Evolutionary conservation across 2,113 vertebrate genomes (phyloP), one percentile per base, ranked within the genome.

Genomic region (Mandrillus leucophaeus): DNA sequence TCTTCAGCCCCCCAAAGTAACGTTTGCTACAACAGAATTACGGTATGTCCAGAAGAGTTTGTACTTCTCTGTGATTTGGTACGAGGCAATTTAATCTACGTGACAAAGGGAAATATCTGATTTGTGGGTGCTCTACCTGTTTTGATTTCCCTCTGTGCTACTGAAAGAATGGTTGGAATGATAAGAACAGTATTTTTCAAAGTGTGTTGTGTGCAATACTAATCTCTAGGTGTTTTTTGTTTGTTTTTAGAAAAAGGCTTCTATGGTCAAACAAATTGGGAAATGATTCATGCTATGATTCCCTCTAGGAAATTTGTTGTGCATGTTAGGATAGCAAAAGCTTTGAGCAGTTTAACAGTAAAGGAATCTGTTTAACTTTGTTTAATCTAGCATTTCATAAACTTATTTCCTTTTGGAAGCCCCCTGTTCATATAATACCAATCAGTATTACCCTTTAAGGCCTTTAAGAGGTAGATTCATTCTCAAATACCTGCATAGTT

Each of bases 391-490:
- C 3, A 82, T 92, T 92, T 85, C 17, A 83, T 86, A 76, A 92
- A 50, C 14, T 22, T 81, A 80, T 4, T 95, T 90, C 8, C 23
- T 84, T 95, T 93, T 79, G 4, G 22, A 82, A 89, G 12, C 0
- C 3, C 4, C 32, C 23, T 59, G 88, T 97, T 84, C 27, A 75
- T 83, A 22, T 93, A 75, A 50, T 85, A 48, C n/a, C 35, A 80
- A 72, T 83, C 13, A 72, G 18, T 35, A 92, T 93, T 89, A 82
- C 23, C 89, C 25, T 88, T 95, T 2, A 92, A 86, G 45, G 5
- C 3, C n/a, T 82, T 92, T 89, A 89, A 89, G 57, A 86, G 45
- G 43, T 50, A 96, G 40, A 70, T 43, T 96, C 11, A 91, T 91
- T 91, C 76, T 64, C 13, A 83, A 76, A 84, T 86, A 48, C 2